phyloP scores from a whole-genome alignment of 2,113 vertebrate species.

The Gallinago paraguaiae region DNA sequence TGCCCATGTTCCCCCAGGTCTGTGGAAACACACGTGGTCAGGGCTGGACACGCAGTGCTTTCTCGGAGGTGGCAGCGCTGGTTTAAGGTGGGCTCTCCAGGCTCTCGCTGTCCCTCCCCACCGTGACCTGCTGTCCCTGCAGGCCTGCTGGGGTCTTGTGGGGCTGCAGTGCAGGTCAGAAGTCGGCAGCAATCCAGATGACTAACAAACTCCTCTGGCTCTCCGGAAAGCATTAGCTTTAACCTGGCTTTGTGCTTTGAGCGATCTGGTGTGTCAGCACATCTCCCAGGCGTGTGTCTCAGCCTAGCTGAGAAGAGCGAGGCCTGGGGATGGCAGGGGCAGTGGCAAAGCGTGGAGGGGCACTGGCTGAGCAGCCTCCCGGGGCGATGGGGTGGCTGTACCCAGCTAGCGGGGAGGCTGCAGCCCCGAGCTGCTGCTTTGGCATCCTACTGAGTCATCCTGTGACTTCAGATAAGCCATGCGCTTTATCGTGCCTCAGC shows the following conservation, averaged over 20 bases:
- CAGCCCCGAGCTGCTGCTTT: neutral
- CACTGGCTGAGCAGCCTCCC: neutral
- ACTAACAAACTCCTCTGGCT: neutral
- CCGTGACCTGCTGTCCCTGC: neutral
- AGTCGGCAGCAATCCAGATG: neutral
- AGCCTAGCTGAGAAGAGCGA: neutral
- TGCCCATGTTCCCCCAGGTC: neutral
- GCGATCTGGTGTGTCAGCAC: neutral
- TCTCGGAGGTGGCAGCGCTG: neutral
- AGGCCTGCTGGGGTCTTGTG: neutral
- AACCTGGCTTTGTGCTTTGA: neutral
- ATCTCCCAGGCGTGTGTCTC: neutral
- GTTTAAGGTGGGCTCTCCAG: neutral
- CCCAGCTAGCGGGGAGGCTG: neutral
- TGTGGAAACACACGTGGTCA: accelerated
- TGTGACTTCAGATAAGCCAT: neutral
- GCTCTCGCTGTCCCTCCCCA: accelerated
- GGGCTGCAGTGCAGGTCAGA: neutral
- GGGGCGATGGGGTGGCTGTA: accelerated
- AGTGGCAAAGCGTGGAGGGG: neutral
- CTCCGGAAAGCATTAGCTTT: neutral
- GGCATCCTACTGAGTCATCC: neutral
- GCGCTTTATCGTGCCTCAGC: neutral
- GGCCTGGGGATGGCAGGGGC: neutral
- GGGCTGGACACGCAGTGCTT: accelerated